phyloP scores from a whole-genome alignment of 1,140 invertebrate species.

The Drosophila virilis region DNA sequence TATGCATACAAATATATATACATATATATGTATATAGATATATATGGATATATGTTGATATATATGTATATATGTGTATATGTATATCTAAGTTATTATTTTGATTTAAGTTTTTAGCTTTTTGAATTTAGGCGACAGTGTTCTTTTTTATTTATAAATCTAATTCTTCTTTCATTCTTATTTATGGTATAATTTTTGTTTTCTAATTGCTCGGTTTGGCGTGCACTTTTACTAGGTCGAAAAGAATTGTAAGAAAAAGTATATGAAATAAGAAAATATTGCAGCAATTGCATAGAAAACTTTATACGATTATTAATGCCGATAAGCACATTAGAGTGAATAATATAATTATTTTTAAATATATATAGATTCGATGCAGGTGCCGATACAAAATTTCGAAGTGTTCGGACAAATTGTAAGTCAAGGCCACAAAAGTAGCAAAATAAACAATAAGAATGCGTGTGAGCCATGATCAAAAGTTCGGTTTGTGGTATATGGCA shows the following conservation, averaged over 20 bases:
- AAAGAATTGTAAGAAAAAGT: conserved; percentile 7
- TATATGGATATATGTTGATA: conserved; percentile 29
- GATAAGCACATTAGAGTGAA: conserved; percentile 9
- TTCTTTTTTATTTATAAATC: not conserved
- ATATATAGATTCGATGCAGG: conserved; percentile 21
- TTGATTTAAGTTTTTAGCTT: conserved; percentile 21
- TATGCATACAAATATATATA: conserved; percentile 36
- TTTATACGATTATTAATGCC: conserved; percentile 17
- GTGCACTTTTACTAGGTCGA: conserved; percentile 25
- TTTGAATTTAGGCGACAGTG: conserved; percentile 27
- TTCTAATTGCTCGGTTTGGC: conserved; percentile 13
- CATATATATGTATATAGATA: conserved; percentile 36
- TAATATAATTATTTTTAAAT: conserved; percentile 1
- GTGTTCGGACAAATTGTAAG: conserved; percentile 32
- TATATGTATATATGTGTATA: conserved; percentile 23
- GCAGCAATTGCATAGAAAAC: conserved; percentile 16
- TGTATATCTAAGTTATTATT: conserved; percentile 30
- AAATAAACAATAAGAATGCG: conserved; percentile 20
- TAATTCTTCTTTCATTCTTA: not conserved
- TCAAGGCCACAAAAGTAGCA: conserved; percentile 34
- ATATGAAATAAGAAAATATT: not conserved
- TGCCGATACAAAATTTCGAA: conserved; percentile 26
- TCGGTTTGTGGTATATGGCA: no score
- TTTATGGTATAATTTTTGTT: conserved; percentile 1
- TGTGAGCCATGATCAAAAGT: conserved; percentile 11